Conservation (phyloP, 2,888 invertebrate genomes). For the Aelia acuminata region DNA sequence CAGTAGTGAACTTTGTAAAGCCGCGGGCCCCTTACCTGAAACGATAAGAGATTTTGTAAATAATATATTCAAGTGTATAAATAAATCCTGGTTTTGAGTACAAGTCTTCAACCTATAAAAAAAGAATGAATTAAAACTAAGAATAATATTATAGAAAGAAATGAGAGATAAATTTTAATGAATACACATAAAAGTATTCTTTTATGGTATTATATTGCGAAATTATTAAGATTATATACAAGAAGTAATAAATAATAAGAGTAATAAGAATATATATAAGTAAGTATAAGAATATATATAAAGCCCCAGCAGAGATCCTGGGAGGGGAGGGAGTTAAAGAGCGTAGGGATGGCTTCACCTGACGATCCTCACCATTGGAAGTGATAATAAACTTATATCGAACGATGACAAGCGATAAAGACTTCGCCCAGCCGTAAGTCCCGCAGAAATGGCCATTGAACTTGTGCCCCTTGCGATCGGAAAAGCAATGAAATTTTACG, state of each 20-base stretch:
- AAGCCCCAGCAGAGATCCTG: background rate
- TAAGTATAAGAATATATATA: too few species aligned
- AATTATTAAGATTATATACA: too few species aligned
- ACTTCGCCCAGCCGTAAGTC: background rate
- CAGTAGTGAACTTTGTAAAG: background rate
- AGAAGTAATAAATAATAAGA: too few species aligned
- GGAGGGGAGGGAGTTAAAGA: too few species aligned
- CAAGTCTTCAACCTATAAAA: background rate
- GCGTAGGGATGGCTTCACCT: background rate
- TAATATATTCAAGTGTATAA: background rate
- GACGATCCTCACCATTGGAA: background rate
- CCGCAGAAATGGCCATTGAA: slow-evolving; percentile 9
- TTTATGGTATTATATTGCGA: too few species aligned
- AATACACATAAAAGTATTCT: too few species aligned
- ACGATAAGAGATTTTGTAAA: background rate
- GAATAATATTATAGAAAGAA: too few species aligned
- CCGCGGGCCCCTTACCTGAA: slow-evolving; percentile 9
- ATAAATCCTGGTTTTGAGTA: background rate
- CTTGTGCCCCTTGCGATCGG: background rate
- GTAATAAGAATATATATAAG: too few species aligned
- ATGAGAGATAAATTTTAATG: too few species aligned
- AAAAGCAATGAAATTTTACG: slow-evolving; percentile 41
- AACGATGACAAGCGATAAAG: slow-evolving; percentile 28
- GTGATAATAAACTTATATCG: background rate
- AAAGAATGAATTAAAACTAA: background rate